These are phyloP conservation scores for Muscicapa comitata DNA, from an alignment of 2,797 vertebrate species.

Conservation along the genomic window DNA sequence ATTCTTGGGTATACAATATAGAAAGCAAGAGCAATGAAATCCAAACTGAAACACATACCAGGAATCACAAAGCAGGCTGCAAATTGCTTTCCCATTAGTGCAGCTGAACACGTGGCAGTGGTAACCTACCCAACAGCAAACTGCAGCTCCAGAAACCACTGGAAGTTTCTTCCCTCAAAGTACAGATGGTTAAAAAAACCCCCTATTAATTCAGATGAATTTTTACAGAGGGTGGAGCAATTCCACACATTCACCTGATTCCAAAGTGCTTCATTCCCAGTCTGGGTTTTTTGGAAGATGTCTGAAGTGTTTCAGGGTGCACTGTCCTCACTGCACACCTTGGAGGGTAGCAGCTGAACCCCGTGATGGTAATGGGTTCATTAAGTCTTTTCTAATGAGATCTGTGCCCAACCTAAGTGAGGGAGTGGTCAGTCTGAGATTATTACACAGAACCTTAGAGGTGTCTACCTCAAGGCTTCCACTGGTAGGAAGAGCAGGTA, in stretches of 20 bases:
- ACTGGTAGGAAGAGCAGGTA: not conserved
- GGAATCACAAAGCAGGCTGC: constrained; percentile 33
- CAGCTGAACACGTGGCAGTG: constrained; percentile 4
- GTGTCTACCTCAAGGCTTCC: not conserved
- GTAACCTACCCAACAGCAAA: not conserved
- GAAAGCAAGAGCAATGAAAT: constrained; percentile 68
- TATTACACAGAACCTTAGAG: not conserved
- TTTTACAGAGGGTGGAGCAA: not conserved
- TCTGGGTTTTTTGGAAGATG: not conserved
- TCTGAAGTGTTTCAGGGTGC: not conserved
- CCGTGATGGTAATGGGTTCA: rapidly evolving
- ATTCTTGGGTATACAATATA: constrained; percentile 66
- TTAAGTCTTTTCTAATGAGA: not conserved
- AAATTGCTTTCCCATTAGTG: constrained; percentile 52
- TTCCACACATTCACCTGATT: not conserved
- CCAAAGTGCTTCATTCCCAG: not conserved
- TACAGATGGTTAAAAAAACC: not conserved
- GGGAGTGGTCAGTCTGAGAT: not conserved
- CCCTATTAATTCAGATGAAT: not conserved
- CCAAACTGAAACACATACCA: constrained; percentile 43
- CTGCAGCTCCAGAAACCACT: not conserved
- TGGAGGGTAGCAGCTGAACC: not conserved
- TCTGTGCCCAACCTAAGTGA: not conserved
- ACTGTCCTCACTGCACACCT: not conserved
- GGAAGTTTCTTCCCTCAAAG: not conserved